These are phyloP conservation scores for Spizella passerina DNA, from an alignment of 2,797 vertebrate species.

Conservation along the genomic window DNA sequence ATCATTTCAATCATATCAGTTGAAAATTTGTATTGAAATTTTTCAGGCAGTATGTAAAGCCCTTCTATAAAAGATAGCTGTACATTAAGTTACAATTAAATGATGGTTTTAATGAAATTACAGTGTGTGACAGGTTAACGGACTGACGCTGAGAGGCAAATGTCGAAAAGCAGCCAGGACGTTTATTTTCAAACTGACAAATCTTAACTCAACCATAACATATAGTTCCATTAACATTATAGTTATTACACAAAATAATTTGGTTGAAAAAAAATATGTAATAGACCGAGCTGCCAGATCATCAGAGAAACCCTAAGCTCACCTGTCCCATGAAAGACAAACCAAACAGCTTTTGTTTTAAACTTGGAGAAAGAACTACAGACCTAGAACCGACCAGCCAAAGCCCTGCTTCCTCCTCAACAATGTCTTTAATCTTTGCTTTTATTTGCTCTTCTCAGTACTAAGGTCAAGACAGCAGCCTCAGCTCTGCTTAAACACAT, in stretches of 20 bases:
- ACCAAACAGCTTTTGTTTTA: background rate
- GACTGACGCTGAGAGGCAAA: constrained; percentile 74
- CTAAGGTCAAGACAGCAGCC: background rate
- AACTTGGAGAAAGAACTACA: background rate
- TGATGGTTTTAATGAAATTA: constrained; percentile 72
- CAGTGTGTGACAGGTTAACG: constrained; percentile 69
- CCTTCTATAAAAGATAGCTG: constrained; percentile 35
- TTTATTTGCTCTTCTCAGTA: background rate
- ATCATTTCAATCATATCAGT: background rate
- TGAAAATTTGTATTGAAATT: constrained; percentile 25
- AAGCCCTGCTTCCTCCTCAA: background rate
- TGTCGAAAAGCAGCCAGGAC: constrained; percentile 69
- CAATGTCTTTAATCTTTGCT: background rate
- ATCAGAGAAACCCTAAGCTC: constrained; percentile 12
- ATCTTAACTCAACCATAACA: constrained; percentile 73
- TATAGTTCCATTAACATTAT: constrained; percentile 73
- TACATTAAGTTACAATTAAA: constrained; percentile 73
- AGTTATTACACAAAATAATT: constrained; percentile 73
- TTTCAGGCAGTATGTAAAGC: constrained; percentile 16
- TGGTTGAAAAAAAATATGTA: constrained; percentile 54
- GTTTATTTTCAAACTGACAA: constrained; percentile 78
- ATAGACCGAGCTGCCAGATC: constrained; percentile 50
- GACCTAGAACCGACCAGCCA: background rate
- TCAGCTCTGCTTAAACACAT: background rate
- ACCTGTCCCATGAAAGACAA: constrained; percentile 66